These are phyloP conservation scores for Huso huso DNA, from an alignment of 2,797 vertebrate species.

Conservation along the genomic window DNA sequence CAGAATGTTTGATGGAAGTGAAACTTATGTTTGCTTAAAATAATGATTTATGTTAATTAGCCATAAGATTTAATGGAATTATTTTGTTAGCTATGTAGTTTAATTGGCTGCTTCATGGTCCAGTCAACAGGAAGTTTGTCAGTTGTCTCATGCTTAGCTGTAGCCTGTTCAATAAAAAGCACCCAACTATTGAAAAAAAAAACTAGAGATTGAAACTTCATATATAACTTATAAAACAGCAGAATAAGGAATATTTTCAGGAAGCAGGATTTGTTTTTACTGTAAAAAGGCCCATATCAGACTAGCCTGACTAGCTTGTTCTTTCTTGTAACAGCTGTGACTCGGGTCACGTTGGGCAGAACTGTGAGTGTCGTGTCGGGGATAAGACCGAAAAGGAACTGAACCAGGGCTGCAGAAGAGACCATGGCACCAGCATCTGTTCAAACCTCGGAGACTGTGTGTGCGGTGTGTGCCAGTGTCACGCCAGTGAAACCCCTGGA, in stretches of 20 bases:
- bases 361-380: slow-evolving; percentile 69
- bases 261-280: not conserved
- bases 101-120: no score
- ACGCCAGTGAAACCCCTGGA: slow-evolving; percentile 44
- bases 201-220: no score
- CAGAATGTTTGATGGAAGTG: no score
- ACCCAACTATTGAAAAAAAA: no score
- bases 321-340: slow-evolving; percentile 58
- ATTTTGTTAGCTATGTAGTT: no score
- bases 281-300: not conserved
- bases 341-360: slow-evolving; percentile 57
- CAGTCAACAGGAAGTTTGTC: no score
- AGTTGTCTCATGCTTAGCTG: no score
- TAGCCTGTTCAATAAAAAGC: no score
- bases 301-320: not conserved
- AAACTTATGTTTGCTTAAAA: no score
- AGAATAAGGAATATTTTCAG: not conserved
- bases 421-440: slow-evolving; percentile 67
- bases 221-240: no score
- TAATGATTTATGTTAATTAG: no score
- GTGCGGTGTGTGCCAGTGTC: slow-evolving; percentile 79
- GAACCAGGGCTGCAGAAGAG: slow-evolving; percentile 56
- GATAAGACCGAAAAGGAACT: slow-evolving; percentile 55
- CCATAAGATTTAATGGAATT: no score
- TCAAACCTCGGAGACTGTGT: slow-evolving; percentile 83